These are phyloP conservation scores for Otocyon megalotis DNA, from an alignment of 2,113 vertebrate species.

Conservation along the genomic window DNA sequence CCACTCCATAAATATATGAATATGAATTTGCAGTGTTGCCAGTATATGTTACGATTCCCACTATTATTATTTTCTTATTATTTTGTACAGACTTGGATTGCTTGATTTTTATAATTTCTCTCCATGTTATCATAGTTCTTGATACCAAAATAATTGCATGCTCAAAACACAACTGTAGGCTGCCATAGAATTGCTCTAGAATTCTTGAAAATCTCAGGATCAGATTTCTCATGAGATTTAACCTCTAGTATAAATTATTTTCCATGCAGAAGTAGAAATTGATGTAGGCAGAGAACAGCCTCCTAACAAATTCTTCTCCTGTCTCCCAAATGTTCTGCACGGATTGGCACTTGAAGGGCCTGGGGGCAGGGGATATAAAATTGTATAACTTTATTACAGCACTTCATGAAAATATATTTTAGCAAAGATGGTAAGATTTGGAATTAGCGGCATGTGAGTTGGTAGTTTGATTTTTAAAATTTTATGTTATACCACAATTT, in stretches of 20 bases:
- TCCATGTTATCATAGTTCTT: background rate
- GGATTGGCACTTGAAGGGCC: background rate
- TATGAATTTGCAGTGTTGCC: background rate
- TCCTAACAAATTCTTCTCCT: fast-evolving
- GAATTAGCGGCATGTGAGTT: background rate
- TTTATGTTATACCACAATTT: background rate
- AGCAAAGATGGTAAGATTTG: background rate
- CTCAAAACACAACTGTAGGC: background rate
- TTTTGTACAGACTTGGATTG: background rate
- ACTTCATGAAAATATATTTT: background rate
- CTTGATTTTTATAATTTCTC: background rate
- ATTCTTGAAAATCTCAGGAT: background rate
- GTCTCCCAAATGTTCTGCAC: background rate
- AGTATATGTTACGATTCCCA: no score
- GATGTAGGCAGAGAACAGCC: background rate
- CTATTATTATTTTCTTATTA: background rate
- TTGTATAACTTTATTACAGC: background rate
- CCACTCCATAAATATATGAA: background rate
- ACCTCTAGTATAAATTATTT: background rate
- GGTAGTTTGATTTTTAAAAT: background rate
- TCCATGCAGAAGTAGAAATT: background rate
- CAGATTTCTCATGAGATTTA: background rate
- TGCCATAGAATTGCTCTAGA: background rate
- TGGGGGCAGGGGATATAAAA: background rate
- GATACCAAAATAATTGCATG: fast-evolving